Conservation (phyloP, 2,113 vertebrate species). For the Dipodomys ordii region DNA sequence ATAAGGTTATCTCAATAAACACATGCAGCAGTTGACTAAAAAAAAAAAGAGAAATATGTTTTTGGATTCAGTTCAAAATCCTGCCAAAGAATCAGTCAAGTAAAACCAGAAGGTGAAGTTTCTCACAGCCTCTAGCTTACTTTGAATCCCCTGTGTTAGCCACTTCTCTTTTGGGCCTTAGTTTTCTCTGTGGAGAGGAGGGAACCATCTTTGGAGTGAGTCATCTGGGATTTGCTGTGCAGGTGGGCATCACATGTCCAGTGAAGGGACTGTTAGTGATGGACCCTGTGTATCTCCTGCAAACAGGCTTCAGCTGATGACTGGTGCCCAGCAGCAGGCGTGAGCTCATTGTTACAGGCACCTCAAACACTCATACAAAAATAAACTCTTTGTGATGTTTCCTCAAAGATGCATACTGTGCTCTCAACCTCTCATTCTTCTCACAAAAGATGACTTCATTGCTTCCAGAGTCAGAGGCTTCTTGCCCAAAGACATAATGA, state of each 20-base stretch:
- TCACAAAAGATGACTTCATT: conserved; percentile 58
- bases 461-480: conserved; percentile 8
- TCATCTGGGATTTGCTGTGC: background rate
- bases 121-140: background rate
- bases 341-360: conserved; percentile 57
- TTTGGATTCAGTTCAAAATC: conserved; percentile 40
- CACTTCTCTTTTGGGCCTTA: conserved; percentile 7
- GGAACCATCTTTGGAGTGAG: background rate
- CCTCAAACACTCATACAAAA: conserved; percentile 65
- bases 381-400: conserved; percentile 67
- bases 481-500: conserved; percentile 35
- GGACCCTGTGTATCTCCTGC: background rate
- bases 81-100: conserved; percentile 38
- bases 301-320: background rate
- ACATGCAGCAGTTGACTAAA: background rate
- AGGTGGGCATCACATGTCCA: background rate
- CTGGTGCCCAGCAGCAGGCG: conserved; percentile 33
- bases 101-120: conserved; percentile 4
- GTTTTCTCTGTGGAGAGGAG: background rate
- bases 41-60: background rate
- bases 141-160: background rate
- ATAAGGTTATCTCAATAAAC: conserved; percentile 59
- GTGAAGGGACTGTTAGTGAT: background rate
- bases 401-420: background rate
- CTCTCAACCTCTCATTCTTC: conserved; percentile 38